phyloP scores from a whole-genome alignment of 2,113 vertebrate genomes.

The Eira barbara region DNA sequence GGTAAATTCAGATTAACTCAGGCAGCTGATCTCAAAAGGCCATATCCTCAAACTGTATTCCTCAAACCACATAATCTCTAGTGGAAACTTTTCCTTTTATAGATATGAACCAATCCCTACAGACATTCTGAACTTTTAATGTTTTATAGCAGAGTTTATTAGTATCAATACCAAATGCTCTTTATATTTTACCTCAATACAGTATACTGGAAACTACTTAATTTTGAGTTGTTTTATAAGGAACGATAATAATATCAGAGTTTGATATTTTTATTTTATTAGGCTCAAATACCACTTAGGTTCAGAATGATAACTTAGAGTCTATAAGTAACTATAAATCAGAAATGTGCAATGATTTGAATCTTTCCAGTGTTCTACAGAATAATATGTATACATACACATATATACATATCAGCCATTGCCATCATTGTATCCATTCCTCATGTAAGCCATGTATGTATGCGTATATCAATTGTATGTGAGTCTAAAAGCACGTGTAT shows the following conservation, averaged over 20 bases:
- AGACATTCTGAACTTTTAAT: neutral
- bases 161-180: neutral
- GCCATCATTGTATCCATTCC: neutral
- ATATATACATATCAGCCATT: neutral
- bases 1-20: neutral
- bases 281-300: neutral
- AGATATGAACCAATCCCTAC: neutral
- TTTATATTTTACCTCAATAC: neutral
- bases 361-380: neutral
- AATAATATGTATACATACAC: neutral
- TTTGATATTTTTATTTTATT: neutral
- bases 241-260: neutral
- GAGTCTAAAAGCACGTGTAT: neutral
- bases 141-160: neutral
- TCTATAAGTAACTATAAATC: neutral
- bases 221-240: slow-evolving; percentile 15
- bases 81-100: neutral
- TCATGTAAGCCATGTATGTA: neutral
- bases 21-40: neutral
- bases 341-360: neutral
- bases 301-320: neutral
- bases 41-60: neutral
- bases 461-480: neutral
- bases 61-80: neutral
- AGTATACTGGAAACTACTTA: neutral